These are phyloP conservation scores for Oryzias dopingdopingensis DNA, from an alignment of 2,797 vertebrate species.

Conservation along the genomic window DNA sequence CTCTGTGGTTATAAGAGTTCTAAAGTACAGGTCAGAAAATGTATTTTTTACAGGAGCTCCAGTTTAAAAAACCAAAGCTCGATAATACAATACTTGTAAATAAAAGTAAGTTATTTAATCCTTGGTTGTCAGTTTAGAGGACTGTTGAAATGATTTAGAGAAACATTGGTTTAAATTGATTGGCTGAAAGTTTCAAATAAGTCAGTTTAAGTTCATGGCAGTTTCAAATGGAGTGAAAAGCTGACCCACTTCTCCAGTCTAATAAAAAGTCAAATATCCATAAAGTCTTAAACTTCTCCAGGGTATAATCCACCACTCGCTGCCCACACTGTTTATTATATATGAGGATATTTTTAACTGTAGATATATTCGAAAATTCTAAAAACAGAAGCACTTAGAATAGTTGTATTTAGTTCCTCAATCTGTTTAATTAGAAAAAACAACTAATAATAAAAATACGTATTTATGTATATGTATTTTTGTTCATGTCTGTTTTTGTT, in stretches of 20 bases:
- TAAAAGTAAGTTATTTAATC: too few relatives aligned
- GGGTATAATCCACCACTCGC: constrained; percentile 2
- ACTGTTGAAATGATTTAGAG: neutral
- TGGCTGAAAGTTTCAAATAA: constrained; percentile 6
- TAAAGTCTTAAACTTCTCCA: constrained; percentile 23
- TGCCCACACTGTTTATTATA: constrained; percentile 7
- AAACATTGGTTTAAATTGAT: constrained; percentile 1
- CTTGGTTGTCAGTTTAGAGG: too few relatives aligned
- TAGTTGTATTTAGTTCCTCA: too few relatives aligned
- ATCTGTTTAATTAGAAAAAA: too few relatives aligned
- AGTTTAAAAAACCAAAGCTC: too few relatives aligned
- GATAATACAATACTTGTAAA: too few relatives aligned
- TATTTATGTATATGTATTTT: constrained; percentile 15
- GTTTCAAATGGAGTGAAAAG: constrained; percentile 10
- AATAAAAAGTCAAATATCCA: constrained; percentile 17
- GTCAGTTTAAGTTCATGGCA: constrained; percentile 10
- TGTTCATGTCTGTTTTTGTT: constrained; percentile 35
- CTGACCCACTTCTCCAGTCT: constrained; percentile 28
- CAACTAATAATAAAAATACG: neutral
- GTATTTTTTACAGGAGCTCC: too few relatives aligned
- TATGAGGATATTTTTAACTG: constrained; percentile 13
- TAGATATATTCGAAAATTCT: neutral
- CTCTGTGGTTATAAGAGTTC: too few relatives aligned
- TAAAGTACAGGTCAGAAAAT: too few relatives aligned
- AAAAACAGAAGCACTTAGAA: too few relatives aligned